A percentile compares a stretch with the other conserved stretches of the same genome.
Evolutionary conservation across 2,888 invertebrate genomes (phyloP).

Genomic region (Hydropsyche betteni): DNA sequence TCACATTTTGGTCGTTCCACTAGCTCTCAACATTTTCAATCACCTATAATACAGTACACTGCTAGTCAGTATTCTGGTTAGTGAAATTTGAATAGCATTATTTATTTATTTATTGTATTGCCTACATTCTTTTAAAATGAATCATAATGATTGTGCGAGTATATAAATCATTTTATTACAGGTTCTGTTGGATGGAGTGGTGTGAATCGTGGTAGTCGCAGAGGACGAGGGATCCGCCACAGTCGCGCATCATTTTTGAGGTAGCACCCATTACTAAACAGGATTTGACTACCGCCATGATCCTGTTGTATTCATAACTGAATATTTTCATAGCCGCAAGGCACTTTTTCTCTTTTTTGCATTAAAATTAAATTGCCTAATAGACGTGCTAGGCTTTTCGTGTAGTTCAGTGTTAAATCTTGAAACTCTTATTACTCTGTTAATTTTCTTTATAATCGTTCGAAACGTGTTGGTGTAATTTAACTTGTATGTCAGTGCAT

Average conservation of each 20-base stretch:
- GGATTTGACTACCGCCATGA: constrained; percentile 48
- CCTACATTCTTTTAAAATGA: no score
- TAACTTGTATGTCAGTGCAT: no score
- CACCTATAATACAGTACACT: constrained; percentile 47
- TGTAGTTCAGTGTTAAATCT: no score
- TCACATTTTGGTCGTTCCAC: constrained; percentile 44
- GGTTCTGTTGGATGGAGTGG: constrained; percentile 45
- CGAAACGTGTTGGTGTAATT: no score
- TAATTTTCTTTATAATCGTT: no score
- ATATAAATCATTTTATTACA: constrained; percentile 1
- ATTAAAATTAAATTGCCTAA: no score
- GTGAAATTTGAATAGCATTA: background rate
- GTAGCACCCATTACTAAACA: constrained; percentile 50
- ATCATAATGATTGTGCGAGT: background rate
- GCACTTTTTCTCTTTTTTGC: background rate
- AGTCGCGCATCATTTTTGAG: constrained; percentile 49
- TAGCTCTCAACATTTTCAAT: constrained; percentile 48
- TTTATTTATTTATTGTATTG: background rate
- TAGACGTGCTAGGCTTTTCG: no score
- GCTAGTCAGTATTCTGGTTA: constrained; percentile 46
- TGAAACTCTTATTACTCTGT: no score
- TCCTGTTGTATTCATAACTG: constrained; percentile 18
- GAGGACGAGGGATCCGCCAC: constrained; percentile 49
- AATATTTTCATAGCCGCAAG: constrained; percentile 5
- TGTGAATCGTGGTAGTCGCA: constrained; percentile 44